Conservation (phyloP, 2,113 vertebrate species). For the Bubo bubo region DNA sequence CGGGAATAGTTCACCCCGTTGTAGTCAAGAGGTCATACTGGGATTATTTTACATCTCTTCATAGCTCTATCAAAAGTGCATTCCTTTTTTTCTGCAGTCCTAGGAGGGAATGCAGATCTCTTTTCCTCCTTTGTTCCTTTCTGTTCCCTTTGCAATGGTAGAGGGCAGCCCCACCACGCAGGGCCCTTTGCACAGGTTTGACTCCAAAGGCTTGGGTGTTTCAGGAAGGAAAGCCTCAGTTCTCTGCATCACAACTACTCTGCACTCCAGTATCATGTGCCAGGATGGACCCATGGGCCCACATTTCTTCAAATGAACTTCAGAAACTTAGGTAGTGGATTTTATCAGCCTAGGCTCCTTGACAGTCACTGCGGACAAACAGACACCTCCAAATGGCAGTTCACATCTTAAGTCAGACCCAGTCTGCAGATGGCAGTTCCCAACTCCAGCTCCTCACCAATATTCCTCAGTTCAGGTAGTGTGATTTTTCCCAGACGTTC, state of each 20-base stretch:
- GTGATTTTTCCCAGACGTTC: not conserved
- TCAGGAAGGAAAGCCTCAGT: not conserved
- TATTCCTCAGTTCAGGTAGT: not conserved
- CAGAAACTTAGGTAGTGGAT: not conserved
- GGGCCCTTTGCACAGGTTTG: not conserved
- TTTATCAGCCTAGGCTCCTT: not conserved
- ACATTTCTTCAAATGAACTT: not conserved
- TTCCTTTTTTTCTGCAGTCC: not conserved
- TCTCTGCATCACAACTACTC: not conserved
- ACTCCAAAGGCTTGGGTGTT: not conserved
- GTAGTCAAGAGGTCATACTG: not conserved
- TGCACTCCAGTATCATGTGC: rapidly evolving
- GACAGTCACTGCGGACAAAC: not conserved
- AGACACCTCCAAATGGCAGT: not conserved
- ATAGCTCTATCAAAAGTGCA: not conserved
- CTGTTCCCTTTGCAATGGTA: not conserved
- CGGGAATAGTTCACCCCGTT: not conserved
- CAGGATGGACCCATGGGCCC: not conserved
- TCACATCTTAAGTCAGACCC: not conserved
- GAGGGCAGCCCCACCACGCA: not conserved
- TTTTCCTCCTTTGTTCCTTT: not conserved
- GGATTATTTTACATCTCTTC: not conserved
- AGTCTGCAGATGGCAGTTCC: not conserved
- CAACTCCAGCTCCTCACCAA: not conserved
- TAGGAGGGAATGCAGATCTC: not conserved